A percentile compares a stretch with the other conserved stretches of the same genome.
Conservation (phyloP, 2,113 vertebrate species). For the Heterochromis multidens region DNA sequence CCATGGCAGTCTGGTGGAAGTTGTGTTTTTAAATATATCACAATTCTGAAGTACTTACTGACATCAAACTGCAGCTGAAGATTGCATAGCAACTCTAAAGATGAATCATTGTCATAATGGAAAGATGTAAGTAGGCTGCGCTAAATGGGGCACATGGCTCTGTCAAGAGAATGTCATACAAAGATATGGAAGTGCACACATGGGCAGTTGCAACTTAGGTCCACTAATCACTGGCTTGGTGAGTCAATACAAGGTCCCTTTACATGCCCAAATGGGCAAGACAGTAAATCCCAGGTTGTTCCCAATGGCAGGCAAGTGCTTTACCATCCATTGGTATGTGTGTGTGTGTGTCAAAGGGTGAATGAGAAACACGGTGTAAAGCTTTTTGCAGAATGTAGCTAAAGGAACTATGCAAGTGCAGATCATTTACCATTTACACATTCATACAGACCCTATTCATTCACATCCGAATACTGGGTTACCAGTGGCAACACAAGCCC, state of each 20-base stretch:
- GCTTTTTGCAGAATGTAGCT: not conserved
- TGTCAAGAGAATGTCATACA: not conserved
- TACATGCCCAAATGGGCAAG: not conserved
- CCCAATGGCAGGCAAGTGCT: not conserved
- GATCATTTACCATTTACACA: not conserved
- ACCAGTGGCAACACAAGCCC: constrained; percentile 34
- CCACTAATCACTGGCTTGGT: not conserved
- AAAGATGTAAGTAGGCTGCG: not conserved
- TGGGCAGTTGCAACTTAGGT: not conserved
- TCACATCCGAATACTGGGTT: constrained; percentile 36
- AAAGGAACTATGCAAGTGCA: not conserved
- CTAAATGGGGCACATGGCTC: not conserved
- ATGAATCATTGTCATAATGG: not conserved
- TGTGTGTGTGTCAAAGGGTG: not conserved
- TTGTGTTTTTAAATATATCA: not conserved
- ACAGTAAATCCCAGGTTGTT: not conserved
- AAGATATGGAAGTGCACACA: not conserved
- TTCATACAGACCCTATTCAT: not conserved
- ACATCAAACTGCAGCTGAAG: not conserved
- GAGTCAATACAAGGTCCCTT: not conserved
- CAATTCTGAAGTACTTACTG: not conserved
- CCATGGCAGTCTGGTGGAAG: not conserved
- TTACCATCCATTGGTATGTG: not conserved
- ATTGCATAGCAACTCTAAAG: not conserved
- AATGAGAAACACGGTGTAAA: not conserved